Base-by-base conservation (phyloP, 2,797 vertebrate species). In the Loriculus beryllinus region DNA sequence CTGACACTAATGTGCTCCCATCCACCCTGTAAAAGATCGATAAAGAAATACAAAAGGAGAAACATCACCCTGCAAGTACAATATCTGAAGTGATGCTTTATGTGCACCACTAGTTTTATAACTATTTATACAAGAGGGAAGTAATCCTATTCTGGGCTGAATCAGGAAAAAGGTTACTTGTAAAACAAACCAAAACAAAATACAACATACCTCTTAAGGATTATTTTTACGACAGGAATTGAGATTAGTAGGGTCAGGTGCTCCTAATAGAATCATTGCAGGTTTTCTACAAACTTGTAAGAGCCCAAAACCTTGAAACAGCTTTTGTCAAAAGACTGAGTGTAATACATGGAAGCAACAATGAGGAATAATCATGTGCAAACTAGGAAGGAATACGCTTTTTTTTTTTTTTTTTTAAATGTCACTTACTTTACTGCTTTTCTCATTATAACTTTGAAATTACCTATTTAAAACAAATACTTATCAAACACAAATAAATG, bases 1-100 rank as follows among this genome's bases (percentile, higher is more conserved):
- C 99, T 98, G 78, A 99, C 96, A 13, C 98, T 99, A 90, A 99
- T 94, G 93, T 99, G 98, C 82, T 99, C 99, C 99, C 99, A 99
- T 40, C 99, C 99, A 9, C 99, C 99, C 99, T 99, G 75, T 33
- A 89, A 91, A 45, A 80, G 19, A 82, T 37, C 1, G 54, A 71
- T 12, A 63, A n/a, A 78, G 45, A 62, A 69, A 49, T 26, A 52
- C 6, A 90, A 5, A 33, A 49, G 56, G 14, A 92, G 64, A 67
- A 72, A 39, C 31, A 31, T 37, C 62, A 67, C 42, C 43, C 28
- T 67, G n/a, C 35, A 51, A 40, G 25, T 60, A n/a, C 54, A 72
- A 1, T 10, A 45, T 1, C 5, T 71, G 83, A 60, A 40, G 33
- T 7, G 72, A 35, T 33, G 62, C 29, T 87, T 49, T 71, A 7